phyloP scores from a whole-genome alignment of 2,113 vertebrate species.

The Nothobranchius kuhntae region DNA sequence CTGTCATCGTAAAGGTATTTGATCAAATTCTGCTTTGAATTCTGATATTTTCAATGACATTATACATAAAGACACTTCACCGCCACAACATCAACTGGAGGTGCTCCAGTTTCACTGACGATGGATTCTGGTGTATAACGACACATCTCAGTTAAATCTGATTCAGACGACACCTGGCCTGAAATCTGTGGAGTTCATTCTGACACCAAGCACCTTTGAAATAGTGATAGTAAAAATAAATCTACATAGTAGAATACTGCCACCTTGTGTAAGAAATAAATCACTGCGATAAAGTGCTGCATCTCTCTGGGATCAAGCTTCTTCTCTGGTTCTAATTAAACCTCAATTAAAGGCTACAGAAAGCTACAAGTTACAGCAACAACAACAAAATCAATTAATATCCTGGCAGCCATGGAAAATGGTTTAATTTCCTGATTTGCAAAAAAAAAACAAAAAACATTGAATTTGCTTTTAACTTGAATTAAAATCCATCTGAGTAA shows the following conservation, averaged over 20 bases:
- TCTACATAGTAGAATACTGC: slow-evolving; percentile 54
- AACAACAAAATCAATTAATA: slow-evolving; percentile 5
- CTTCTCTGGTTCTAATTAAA: slow-evolving; percentile 6
- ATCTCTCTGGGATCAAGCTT: slow-evolving; percentile 12
- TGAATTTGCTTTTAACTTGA: slow-evolving; percentile 8
- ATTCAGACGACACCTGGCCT: slow-evolving; percentile 35
- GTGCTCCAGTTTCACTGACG: slow-evolving; percentile 6
- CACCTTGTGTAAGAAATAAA: slow-evolving; percentile 53
- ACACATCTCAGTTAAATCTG: slow-evolving; percentile 9
- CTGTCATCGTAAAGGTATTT: slow-evolving; percentile 42
- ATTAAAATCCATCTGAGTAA: slow-evolving; percentile 27
- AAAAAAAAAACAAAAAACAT: background rate
- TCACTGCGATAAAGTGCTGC: slow-evolving; percentile 12
- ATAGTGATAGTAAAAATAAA: slow-evolving; percentile 9
- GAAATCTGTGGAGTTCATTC: slow-evolving; percentile 42
- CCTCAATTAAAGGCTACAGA: background rate
- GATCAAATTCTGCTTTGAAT: slow-evolving; percentile 16
- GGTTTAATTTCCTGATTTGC: background rate
- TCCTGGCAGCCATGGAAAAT: slow-evolving; percentile 30
- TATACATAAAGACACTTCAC: slow-evolving; percentile 5
- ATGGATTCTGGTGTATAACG: slow-evolving; percentile 10
- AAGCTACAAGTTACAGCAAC: slow-evolving; percentile 15
- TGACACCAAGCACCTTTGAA: slow-evolving; percentile 47
- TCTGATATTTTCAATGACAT: slow-evolving; percentile 26
- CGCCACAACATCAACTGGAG: slow-evolving; percentile 5